These are phyloP conservation scores for Cirrhinus molitorella DNA, from an alignment of 2,797 vertebrate species.

Conservation along the genomic window DNA sequence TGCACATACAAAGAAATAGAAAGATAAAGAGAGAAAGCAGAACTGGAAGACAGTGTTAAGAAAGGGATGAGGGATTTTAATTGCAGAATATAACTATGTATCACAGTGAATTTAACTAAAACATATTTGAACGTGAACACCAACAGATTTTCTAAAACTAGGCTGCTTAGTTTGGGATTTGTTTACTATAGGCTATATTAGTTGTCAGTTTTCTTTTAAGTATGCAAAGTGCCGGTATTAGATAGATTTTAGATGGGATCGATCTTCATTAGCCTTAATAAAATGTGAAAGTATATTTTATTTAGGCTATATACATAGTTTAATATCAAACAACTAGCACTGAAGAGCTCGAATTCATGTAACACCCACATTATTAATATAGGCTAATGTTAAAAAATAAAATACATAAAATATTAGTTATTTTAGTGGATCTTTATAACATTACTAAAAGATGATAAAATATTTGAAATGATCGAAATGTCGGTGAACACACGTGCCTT, in stretches of 20 bases:
- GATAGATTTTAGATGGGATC: not conserved
- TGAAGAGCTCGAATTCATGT: not conserved
- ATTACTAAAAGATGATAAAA: not conserved
- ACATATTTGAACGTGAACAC: not conserved
- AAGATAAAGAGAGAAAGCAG: not conserved
- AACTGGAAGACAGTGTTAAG: slow-evolving; percentile 53
- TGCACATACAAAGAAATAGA: no score
- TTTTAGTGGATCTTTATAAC: not conserved
- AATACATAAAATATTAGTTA: no score
- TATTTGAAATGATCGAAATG: not conserved
- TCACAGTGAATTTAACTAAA: not conserved
- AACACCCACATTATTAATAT: not conserved
- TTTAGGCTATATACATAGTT: not conserved
- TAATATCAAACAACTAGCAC: not conserved
- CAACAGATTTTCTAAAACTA: not conserved
- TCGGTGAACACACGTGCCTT: slow-evolving; percentile 47
- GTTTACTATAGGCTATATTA: no score
- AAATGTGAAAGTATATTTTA: not conserved
- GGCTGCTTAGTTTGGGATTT: not conserved
- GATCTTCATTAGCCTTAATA: not conserved
- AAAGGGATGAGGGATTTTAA: not conserved
- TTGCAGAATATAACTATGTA: not conserved
- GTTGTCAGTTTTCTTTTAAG: not conserved
- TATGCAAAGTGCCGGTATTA: not conserved
- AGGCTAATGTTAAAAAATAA: not conserved